Evolutionary conservation across 2,797 vertebrate genomes (phyloP).

Genomic region (Halcyon badia): DNA sequence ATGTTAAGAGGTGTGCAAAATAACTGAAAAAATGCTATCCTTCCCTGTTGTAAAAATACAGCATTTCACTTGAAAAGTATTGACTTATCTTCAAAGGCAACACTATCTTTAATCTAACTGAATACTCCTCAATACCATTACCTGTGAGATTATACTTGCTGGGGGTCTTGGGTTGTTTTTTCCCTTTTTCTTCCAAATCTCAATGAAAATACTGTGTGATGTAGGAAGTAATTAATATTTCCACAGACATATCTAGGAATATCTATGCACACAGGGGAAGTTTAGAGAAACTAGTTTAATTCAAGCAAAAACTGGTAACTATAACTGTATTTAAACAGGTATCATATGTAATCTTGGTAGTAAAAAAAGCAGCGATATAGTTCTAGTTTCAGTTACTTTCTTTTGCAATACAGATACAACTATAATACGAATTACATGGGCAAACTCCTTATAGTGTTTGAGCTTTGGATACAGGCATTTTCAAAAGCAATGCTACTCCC

Average conservation of each 20-base stretch:
- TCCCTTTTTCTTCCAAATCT: background rate
- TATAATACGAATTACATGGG: background rate
- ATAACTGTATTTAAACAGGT: background rate
- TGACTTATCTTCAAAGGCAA: background rate
- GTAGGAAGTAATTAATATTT: background rate
- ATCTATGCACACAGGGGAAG: background rate
- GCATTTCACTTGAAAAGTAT: background rate
- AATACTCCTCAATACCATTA: background rate
- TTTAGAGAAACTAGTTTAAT: background rate
- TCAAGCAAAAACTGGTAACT: background rate
- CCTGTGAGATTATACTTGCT: background rate
- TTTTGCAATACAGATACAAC: background rate
- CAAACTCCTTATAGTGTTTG: background rate
- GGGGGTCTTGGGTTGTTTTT: background rate
- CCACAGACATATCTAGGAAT: background rate
- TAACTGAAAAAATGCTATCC: background rate
- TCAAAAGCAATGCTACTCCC: background rate
- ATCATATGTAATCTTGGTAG: background rate
- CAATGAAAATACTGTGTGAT: background rate
- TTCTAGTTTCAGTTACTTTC: background rate
- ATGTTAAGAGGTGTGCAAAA: background rate
- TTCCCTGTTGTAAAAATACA: background rate
- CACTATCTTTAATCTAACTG: background rate
- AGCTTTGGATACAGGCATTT: background rate
- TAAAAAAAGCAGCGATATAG: background rate